These are phyloP conservation scores for Trematomus loennbergii DNA, from an alignment of 2,113 vertebrate genomes.

Conservation along the genomic window DNA sequence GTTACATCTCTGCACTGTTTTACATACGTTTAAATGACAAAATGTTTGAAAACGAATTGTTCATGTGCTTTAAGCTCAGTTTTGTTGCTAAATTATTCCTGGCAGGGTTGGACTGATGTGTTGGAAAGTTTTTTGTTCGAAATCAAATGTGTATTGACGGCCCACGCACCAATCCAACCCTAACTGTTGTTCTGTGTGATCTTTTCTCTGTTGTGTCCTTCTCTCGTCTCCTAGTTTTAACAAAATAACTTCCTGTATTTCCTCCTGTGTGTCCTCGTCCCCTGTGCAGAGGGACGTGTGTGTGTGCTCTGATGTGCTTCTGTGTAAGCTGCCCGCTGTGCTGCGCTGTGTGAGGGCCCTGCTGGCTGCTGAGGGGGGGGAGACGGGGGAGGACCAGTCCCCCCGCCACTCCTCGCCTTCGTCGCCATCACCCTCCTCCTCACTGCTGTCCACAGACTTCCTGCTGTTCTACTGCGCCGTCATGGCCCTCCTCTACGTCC, in stretches of 20 bases:
- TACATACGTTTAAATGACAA: too few relatives aligned
- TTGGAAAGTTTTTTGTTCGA: background rate
- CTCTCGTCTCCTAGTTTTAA: constrained; percentile 21
- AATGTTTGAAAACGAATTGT: background rate
- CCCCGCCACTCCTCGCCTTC: constrained; percentile 18
- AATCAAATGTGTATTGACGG: background rate
- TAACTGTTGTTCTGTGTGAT: background rate
- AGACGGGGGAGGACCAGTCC: constrained; percentile 36
- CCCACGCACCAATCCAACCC: constrained; percentile 13
- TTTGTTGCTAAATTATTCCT: constrained; percentile 26
- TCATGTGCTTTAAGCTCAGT: constrained; percentile 14
- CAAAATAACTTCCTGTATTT: constrained; percentile 28
- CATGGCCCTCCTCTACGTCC: constrained; percentile 88
- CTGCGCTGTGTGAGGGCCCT: constrained; percentile 84
- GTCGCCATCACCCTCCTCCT: constrained; percentile 62
- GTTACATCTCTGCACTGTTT: too few relatives aligned
- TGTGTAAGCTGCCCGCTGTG: constrained; percentile 85
- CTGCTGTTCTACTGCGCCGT: constrained; percentile 87
- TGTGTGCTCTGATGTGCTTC: constrained; percentile 88
- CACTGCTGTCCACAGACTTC: constrained; percentile 86
- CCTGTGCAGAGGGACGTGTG: constrained; percentile 86
- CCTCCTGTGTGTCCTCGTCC: constrained; percentile 13
- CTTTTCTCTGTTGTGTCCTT: background rate
- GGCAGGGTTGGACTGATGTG: constrained; percentile 32
- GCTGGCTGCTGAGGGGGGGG: constrained; percentile 69